Conservation (phyloP, 2,113 vertebrate genomes). For the Bombycilla garrulus region DNA sequence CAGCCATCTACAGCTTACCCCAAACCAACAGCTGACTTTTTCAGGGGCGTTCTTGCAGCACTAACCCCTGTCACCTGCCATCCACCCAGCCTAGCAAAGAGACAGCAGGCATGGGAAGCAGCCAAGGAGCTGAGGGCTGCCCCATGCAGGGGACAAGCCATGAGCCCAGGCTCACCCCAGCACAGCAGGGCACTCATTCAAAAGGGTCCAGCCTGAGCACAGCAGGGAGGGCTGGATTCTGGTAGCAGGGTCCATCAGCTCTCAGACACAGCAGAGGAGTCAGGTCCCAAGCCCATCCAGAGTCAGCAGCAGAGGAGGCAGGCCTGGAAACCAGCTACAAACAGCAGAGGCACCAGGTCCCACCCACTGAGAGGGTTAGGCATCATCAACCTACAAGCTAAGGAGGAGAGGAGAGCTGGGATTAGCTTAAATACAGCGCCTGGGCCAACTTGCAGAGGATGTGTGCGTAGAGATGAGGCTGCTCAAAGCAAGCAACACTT, state of each 20-base stretch:
- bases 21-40: background rate
- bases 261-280: background rate
- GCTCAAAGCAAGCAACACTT: background rate
- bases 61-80: background rate
- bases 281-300: no score
- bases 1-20: background rate
- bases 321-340: background rate
- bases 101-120: background rate
- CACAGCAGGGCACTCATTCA: background rate
- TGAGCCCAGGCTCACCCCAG: background rate
- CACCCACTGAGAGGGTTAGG: accelerated
- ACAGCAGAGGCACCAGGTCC: background rate
- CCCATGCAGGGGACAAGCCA: background rate
- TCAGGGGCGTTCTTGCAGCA: background rate
- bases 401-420: accelerated
- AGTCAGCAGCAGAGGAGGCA: background rate
- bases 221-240: background rate
- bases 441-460: background rate
- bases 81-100: background rate
- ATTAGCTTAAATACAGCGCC: background rate
- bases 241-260: no score
- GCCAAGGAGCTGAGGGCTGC: background rate
- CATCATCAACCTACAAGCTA: accelerated
- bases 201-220: background rate
- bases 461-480: background rate